These are phyloP conservation scores for Coenonympha glycerion DNA, from an alignment of 2,888 invertebrate genomes.

Conservation along the genomic window DNA sequence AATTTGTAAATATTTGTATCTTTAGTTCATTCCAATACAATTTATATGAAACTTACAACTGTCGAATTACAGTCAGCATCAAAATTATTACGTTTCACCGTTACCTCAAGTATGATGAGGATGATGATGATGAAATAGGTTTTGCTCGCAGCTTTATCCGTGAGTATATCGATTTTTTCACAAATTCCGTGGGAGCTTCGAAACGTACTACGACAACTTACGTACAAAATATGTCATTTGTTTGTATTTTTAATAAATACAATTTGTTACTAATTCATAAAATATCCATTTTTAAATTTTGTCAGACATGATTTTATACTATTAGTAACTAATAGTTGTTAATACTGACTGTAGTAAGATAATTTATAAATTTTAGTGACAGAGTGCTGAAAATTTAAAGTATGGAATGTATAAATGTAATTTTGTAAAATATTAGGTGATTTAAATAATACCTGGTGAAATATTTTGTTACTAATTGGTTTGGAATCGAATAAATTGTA, in stretches of 20 bases:
- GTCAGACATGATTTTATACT: neutral
- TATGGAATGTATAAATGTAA: neutral
- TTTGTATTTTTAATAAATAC: too few relatives aligned
- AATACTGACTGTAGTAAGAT: neutral
- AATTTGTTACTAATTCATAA: too few relatives aligned
- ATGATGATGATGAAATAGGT: too few relatives aligned
- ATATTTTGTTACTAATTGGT: constrained; percentile 6
- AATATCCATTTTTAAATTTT: neutral
- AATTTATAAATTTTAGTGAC: neutral
- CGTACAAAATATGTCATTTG: too few relatives aligned
- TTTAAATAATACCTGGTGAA: neutral
- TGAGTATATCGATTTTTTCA: too few relatives aligned
- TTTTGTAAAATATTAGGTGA: neutral
- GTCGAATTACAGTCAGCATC: neutral
- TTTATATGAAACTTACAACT: constrained; percentile 3
- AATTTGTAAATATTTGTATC: constrained; percentile 54
- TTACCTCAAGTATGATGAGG: too few relatives aligned
- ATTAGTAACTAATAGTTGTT: neutral
- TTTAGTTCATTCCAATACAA: constrained; percentile 26
- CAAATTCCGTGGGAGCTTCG: too few relatives aligned
- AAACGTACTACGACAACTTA: too few relatives aligned
- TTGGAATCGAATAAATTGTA: constrained; percentile 24
- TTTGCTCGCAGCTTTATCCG: too few relatives aligned
- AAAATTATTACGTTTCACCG: too few relatives aligned
- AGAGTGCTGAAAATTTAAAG: neutral